These are phyloP conservation scores for Papilio demoleus DNA, from an alignment of 2,888 invertebrate genomes.

Conservation along the genomic window DNA sequence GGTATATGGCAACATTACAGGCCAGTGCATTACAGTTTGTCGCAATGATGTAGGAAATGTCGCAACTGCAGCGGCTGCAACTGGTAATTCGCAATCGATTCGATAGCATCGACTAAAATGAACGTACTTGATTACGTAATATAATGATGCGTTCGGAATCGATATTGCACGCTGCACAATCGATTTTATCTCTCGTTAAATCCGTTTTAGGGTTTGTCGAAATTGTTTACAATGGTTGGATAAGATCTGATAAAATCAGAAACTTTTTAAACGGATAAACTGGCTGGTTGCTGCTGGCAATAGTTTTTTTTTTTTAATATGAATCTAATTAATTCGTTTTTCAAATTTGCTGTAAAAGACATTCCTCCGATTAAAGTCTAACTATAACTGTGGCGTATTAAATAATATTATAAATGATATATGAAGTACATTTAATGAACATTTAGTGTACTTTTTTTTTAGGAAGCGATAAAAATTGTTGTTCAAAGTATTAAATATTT, in stretches of 20 bases:
- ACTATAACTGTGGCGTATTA: too few species aligned
- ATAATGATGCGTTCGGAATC: constrained; percentile 40
- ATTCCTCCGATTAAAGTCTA: too few species aligned
- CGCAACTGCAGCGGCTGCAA: constrained; percentile 41
- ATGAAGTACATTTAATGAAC: too few species aligned
- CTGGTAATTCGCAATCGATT: constrained; percentile 44
- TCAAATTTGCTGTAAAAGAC: too few species aligned
- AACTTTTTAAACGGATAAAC: too few species aligned
- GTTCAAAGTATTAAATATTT: constrained; percentile 8
- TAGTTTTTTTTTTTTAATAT: too few species aligned
- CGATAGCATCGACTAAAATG: constrained; percentile 43
- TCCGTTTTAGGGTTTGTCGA: neutral
- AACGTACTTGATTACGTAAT: constrained; percentile 33
- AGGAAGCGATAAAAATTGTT: neutral
- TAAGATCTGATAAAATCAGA: neutral
- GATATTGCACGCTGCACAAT: constrained; percentile 15
- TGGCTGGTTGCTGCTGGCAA: too few species aligned
- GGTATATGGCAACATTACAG: constrained; percentile 34
- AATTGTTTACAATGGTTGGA: neutral
- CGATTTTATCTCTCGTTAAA: neutral
- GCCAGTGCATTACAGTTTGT: constrained; percentile 35
- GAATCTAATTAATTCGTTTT: too few species aligned
- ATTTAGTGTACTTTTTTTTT: neutral
- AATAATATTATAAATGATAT: too few species aligned
- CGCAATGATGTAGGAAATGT: constrained; percentile 43